Evolutionary conservation across 2,888 invertebrate genomes (phyloP).

Genomic region (Luperina testacea): DNA sequence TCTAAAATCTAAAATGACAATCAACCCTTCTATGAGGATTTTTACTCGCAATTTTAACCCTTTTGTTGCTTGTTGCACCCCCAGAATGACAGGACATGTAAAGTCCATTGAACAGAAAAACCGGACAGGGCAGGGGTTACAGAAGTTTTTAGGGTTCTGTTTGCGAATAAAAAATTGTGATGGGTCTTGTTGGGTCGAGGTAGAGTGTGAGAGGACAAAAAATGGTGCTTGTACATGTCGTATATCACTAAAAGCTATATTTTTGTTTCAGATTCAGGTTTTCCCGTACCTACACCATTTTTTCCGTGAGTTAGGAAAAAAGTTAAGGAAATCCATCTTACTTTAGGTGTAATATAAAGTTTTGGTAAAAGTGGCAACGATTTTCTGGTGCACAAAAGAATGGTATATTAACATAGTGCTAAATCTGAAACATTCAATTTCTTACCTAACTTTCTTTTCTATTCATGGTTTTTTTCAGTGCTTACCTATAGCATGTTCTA

Average conservation of each 20-base stretch:
- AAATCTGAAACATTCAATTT: not conserved
- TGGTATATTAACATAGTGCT: not conserved
- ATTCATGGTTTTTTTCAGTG: not conserved
- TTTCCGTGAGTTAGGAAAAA: not conserved
- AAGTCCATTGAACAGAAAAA: slow-evolving; percentile 82
- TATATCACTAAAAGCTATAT: not conserved
- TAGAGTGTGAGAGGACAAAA: not conserved
- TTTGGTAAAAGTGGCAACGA: not conserved
- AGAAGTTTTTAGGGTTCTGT: slow-evolving; percentile 51
- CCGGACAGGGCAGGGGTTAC: slow-evolving; percentile 67
- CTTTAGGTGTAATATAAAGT: not conserved
- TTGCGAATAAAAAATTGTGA: slow-evolving; percentile 13
- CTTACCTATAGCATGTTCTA: not conserved
- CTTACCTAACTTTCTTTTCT: not conserved
- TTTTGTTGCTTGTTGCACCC: slow-evolving; percentile 70
- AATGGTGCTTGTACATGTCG: not conserved
- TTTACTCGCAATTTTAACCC: slow-evolving; percentile 75
- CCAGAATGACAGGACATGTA: slow-evolving; percentile 80
- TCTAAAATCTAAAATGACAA: slow-evolving; percentile 66
- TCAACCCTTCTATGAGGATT: slow-evolving; percentile 71
- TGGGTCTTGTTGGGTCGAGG: not conserved
- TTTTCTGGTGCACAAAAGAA: not conserved
- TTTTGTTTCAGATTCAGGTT: not conserved
- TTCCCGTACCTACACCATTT: not conserved
- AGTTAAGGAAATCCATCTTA: not conserved